Evolutionary conservation across 2,888 invertebrate species (phyloP), one percentile per base, ranked within the genome.

Genomic region (Germaria angustata): DNA sequence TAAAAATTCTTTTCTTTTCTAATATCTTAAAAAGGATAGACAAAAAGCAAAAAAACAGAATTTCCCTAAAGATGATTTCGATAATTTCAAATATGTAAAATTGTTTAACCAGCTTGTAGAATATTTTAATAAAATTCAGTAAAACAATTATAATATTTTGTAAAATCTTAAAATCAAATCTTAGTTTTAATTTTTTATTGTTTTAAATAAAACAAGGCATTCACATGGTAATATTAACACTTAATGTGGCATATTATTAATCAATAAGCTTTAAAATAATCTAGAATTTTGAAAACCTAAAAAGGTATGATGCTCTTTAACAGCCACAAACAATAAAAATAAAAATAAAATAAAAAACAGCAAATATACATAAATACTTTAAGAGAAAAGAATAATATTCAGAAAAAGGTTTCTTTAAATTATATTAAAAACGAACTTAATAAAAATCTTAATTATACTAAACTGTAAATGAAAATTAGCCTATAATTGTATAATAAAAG

Each of bases 161-260:
- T 22, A 15, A 49, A 65, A 22, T 34, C 32, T 36, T 65, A 5
- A 49, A 34, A 65, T 17, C 13, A 51, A 20, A 32, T 22, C 46
- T 20, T 65, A 53, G 49, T 65, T 65, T 72, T 32, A 34, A 32
- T 46, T 57, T 65, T 41, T 32, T 72, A 49, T 76, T 51, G 11
- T 77, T 69, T 63, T 63, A 39, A 55, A 61, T 24, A 36, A 65
- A 59, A 49, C 59, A 81, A 81, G 81, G 78, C 81, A 81, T 78
- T 81, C 78, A 78, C 78, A 78, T 78, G 63, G 72, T 44, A 81
- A 81, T 78, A 77, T 81, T 81, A 81, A 80, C 24, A 73, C 61
- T 41, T 51, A 66, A 59, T 39, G 71, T 66, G 77, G 44, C 66
- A 66, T 72, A 46, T 78, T 72, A 72, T 72, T 65, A 65, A 66